Evolutionary conservation across 2,797 vertebrate species (phyloP).

Genomic region (Epinephelus awoara): DNA sequence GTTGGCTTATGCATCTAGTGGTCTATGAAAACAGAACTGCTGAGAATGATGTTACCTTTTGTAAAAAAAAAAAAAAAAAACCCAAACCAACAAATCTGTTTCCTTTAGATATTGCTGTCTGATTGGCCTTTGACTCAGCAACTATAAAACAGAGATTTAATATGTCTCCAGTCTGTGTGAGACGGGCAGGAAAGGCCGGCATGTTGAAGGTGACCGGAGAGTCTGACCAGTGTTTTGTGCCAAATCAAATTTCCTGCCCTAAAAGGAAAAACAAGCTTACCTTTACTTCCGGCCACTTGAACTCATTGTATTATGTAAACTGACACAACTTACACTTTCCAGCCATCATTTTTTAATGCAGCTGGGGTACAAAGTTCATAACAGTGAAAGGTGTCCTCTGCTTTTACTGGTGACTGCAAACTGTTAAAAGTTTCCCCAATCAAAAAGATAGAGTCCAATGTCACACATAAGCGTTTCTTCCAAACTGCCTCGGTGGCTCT

Average conservation of each 20-base stretch:
- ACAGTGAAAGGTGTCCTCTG: neutral
- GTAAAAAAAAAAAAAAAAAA: too few species aligned
- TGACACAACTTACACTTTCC: neutral
- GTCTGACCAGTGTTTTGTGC: slow-evolving; percentile 45
- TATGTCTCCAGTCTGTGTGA: slow-evolving; percentile 1
- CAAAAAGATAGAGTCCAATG: neutral
- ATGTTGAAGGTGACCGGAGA: slow-evolving; percentile 72
- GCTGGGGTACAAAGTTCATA: neutral
- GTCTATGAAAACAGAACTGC: neutral
- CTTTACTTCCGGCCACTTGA: slow-evolving; percentile 18
- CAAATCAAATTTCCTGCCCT: slow-evolving; percentile 73
- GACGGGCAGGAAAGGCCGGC: slow-evolving; percentile 5
- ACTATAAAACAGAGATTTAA: slow-evolving; percentile 5
- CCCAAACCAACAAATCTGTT: too few species aligned
- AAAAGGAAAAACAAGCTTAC: slow-evolving; percentile 40
- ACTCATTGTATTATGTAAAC: slow-evolving; percentile 6
- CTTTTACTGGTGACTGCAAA: slow-evolving; percentile 53
- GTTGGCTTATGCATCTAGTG: neutral
- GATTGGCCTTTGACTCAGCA: neutral
- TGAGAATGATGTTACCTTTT: neutral
- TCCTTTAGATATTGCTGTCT: neutral
- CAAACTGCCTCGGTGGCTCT: slow-evolving; percentile 87
- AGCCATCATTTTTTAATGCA: neutral
- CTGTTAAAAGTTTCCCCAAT: too few species aligned
- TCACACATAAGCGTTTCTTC: slow-evolving; percentile 95